Evolutionary conservation across 92 coral and sea anemone genomes (phyloP), one percentile per base, ranked within the genome.

Genomic region (Epizoanthus illoricatus): DNA sequence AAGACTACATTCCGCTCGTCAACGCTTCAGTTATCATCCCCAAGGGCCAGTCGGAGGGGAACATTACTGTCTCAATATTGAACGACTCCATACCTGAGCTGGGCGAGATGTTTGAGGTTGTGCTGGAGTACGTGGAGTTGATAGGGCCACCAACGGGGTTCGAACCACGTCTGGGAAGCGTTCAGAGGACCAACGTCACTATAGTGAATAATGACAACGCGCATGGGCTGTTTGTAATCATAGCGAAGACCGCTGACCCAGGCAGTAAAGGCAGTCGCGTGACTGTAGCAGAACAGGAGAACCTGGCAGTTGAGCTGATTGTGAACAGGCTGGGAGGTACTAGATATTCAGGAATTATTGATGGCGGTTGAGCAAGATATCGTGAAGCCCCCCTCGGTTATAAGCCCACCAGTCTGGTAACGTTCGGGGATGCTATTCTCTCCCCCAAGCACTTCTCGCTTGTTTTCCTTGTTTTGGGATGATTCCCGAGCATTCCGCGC

Each of bases 251-350:
- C 40, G 85, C 96, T 42, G 95, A 89, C 58, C 82, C 87, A 15
- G 91, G 90, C 9, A 89, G 88, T 64, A 76, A 84, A 3, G 95
- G 94, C 40, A 84, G 90, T 36, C 80, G 86, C 28, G 72, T 87
- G n/a, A 92, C 97, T 45, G 90, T 97, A 0, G 72, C 74, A 69
- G 99, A 97, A 79, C 80, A 79, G 20, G 90, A 85, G 28, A 76
- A 81, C 19, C 73, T 81, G 12, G 88, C 88, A 20, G 94, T 92
- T 20, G 70, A 57, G 55, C 83, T 97, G 49, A 64, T 70, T 1
- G 75, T 97, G 66, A 88, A 84, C 61, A 90, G 99, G 75, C 91
- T 84, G 55, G 97, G 92, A 90, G 99, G 98, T 95, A 83, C 56
- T 0, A 0, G 2, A 49, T 49, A 28, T 28, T 28, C 33, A 28